phyloP scores from a whole-genome alignment of 30 jellyfish, hydroid and myxozoan genomes.

The Cassiopea andromeda region DNA sequence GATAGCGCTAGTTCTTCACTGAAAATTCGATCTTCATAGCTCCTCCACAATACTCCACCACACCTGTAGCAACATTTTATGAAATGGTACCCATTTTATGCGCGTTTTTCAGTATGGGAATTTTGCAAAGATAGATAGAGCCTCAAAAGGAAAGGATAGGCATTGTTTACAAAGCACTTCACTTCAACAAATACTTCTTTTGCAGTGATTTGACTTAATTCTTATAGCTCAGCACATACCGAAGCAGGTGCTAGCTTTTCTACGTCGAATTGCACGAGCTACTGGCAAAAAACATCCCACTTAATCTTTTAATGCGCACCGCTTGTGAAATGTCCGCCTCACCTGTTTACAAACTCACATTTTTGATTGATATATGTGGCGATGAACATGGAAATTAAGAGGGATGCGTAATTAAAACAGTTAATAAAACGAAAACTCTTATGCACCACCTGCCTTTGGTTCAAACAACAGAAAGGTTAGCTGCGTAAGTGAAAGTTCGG shows the following conservation, averaged over 20 bases:
- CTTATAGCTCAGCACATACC: neutral
- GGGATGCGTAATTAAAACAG: neutral
- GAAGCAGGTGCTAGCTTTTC: neutral
- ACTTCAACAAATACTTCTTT: neutral
- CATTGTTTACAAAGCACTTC: neutral
- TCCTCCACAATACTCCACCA: too few relatives aligned
- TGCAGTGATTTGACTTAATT: neutral
- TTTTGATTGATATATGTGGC: neutral
- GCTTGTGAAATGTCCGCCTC: neutral
- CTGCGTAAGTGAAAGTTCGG: too few relatives aligned
- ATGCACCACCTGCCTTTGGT: neutral
- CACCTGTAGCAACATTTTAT: too few relatives aligned
- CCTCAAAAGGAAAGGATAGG: neutral
- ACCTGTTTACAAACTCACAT: neutral
- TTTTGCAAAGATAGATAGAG: too few relatives aligned
- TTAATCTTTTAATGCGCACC: neutral
- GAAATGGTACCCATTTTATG: neutral
- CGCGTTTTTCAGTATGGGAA: neutral
- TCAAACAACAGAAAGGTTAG: too few relatives aligned
- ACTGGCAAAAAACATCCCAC: neutral
- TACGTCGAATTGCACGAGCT: neutral
- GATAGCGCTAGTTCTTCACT: too few relatives aligned
- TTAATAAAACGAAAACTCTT: neutral
- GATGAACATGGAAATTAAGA: neutral
- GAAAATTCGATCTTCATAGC: too few relatives aligned